Evolutionary conservation across 2,888 invertebrate genomes (phyloP).

Genomic region (Dendrolimus houi): DNA sequence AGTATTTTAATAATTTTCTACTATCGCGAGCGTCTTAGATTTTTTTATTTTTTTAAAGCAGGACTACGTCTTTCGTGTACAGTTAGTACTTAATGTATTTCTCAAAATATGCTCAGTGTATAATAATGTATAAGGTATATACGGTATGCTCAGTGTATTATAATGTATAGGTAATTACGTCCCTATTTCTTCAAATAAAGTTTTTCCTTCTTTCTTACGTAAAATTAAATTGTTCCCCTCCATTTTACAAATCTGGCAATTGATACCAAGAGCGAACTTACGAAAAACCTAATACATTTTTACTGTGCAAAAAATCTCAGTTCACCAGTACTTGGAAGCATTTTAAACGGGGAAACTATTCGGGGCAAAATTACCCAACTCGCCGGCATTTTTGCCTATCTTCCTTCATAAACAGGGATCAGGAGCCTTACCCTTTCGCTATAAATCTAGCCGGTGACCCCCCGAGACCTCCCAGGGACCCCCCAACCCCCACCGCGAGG

Average conservation of each 20-base stretch:
- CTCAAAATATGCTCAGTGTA: no score
- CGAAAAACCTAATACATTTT: neutral
- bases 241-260: neutral
- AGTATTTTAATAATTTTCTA: no score
- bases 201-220: neutral
- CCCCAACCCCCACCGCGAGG: constrained; percentile 44
- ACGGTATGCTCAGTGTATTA: no score
- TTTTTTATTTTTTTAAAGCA: no score
- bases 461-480: constrained; percentile 20
- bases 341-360: constrained; percentile 21
- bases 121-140: no score
- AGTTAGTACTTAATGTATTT: no score
- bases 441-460: constrained; percentile 62
- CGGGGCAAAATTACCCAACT: constrained; percentile 14
- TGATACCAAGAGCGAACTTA: neutral
- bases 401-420: constrained; percentile 75
- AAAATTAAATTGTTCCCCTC: neutral
- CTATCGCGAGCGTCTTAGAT: no score
- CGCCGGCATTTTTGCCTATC: constrained; percentile 54
- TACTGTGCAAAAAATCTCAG: neutral
- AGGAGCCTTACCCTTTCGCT: constrained; percentile 69
- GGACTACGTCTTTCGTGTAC: no score
- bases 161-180: no score
- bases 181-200: no score
- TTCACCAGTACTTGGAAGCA: neutral